Conservation (phyloP, 1,140 invertebrate species). For the Drosophila nikananu region DNA sequence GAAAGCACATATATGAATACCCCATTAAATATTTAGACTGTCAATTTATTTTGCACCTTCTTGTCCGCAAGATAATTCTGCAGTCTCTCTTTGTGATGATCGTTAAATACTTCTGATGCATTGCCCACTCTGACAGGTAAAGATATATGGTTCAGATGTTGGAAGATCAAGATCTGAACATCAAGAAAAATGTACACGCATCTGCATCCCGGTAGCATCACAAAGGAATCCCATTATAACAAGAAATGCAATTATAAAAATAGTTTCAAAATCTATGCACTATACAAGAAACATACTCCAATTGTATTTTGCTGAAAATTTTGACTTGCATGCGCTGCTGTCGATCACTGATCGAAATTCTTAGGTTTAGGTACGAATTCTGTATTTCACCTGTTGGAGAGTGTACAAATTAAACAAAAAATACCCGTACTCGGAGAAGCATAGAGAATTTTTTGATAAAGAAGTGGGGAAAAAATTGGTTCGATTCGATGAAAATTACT, state of each 20-base stretch:
- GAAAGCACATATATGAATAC: constrained; percentile 21
- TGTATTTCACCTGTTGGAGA: too few species aligned
- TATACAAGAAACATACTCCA: too few species aligned
- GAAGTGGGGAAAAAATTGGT: too few species aligned
- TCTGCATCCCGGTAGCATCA: background rate
- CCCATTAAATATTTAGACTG: constrained; percentile 36
- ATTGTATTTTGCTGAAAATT: too few species aligned
- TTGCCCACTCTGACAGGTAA: background rate
- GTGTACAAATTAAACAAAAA: too few species aligned
- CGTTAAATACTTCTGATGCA: constrained; percentile 7
- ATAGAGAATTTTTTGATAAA: too few species aligned
- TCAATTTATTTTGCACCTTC: constrained; percentile 20
- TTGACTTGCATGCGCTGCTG: too few species aligned
- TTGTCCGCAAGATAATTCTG: background rate
- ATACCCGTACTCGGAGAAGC: too few species aligned
- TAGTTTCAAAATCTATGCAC: too few species aligned
- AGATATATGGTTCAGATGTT: background rate
- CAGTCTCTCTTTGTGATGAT: background rate
- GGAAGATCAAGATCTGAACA: background rate
- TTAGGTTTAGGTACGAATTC: background rate
- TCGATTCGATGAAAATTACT: too few species aligned
- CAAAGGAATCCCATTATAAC: background rate
- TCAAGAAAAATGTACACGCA: background rate
- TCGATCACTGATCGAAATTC: background rate
- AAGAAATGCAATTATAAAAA: background rate